Percentiles rank a stretch among this genome's conserved stretches.
These are phyloP conservation scores for Corydoras maculifer DNA, from an alignment of 2,113 vertebrate genomes.

Conservation along the genomic window DNA sequence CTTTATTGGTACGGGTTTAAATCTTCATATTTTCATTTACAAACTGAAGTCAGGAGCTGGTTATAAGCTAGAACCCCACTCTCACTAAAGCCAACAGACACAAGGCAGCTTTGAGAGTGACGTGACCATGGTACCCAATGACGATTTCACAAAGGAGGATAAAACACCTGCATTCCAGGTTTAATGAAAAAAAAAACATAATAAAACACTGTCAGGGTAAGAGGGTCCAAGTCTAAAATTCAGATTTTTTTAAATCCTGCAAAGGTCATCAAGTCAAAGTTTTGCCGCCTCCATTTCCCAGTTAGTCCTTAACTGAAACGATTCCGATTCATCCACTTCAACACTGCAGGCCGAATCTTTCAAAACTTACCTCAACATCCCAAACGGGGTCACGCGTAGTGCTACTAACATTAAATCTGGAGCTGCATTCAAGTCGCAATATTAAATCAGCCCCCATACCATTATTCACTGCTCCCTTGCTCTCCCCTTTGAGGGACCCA, in stretches of 20 bases:
- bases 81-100: conserved; percentile 10
- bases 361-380: not conserved
- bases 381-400: not conserved
- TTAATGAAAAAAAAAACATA: not conserved
- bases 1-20: conserved; percentile 33
- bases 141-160: conserved; percentile 18
- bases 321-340: no score
- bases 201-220: conserved; percentile 34
- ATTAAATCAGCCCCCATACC: not conserved
- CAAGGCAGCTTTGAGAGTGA: conserved; percentile 3
- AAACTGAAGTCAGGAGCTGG: conserved; percentile 8
- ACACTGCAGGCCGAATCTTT: no score
- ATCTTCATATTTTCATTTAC: conserved; percentile 25
- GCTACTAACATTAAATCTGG: not conserved
- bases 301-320: no score
- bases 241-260: conserved; percentile 38
- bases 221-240: conserved; percentile 26
- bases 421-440: not conserved
- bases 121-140: not conserved
- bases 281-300: conserved; percentile 53
- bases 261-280: conserved; percentile 39
- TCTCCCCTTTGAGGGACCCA: not conserved
- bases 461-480: not conserved
- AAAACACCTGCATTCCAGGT: conserved; percentile 40
- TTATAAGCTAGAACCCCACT: not conserved